Evolutionary conservation across 1,140 invertebrate genomes (phyloP), one percentile per base, ranked within the genome.

Genomic region (Neodiprion fabricii): DNA sequence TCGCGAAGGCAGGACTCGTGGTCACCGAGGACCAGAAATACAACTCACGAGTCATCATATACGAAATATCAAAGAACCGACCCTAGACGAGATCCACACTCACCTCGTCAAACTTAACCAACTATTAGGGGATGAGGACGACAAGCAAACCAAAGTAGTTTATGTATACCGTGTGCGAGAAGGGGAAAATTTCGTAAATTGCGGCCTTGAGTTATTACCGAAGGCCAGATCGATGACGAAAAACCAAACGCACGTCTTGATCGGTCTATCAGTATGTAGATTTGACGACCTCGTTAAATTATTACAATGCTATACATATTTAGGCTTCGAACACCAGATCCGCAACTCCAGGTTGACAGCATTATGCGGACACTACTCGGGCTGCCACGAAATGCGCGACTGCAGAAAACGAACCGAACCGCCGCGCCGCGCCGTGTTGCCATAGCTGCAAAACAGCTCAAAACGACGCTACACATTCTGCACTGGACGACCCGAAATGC

Each of bases 251-350:
- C 40, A 66, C 66, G 48, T 72, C 14, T 65, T 66, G n/a, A 11
- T 72, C n/a, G 28, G 71, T 4, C 67, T 48, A 28, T 9, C 71
- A 7, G 9, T 66, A 9, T 72, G 53, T 72, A 23, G 12, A 7
- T 72, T 72, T n/a, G 48, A 72, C 12, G 71, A 72, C 21, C 71
- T 66, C 21, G 53, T 72, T 9, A 21, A 49, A 5, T 28, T 72
- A 4, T 28, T 50, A 47, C 53, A 66, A 8, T 72, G 71, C 17
- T 72, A 66, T 21, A 72, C 66, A 66, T 72, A 66, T 66, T 47
- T 72, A 7, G 49, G n/a, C 9, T 65, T 72, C 12, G 53, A 47
- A 3, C 53, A 72, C 21, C 17, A 66, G 3, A 47, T 47, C 7
- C 47, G 40, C 14, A 66, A 50, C 10, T 72, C 61, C 23, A 72